phyloP scores from a whole-genome alignment of 1,140 invertebrate species.

The Cotesia typhae region DNA sequence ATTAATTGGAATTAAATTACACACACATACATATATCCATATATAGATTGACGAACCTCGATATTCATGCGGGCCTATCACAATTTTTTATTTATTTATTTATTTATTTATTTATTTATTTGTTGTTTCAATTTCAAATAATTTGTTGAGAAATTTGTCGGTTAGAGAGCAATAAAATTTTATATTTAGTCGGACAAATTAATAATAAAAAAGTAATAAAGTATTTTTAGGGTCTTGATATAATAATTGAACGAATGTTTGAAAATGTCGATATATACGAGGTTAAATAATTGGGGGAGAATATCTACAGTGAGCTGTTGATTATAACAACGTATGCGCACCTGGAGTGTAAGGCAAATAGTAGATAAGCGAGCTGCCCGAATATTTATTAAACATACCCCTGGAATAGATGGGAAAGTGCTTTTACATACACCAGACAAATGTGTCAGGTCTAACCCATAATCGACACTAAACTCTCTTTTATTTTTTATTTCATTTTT shows the following conservation, averaged over 20 bases:
- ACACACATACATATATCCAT: not conserved
- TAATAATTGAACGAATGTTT: conserved; percentile 1
- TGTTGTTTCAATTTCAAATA: too few species aligned
- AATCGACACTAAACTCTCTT: not conserved
- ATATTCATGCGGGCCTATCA: not conserved
- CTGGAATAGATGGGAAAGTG: not conserved
- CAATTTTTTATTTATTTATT: too few species aligned
- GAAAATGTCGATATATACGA: not conserved
- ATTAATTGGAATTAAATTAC: conserved; percentile 25
- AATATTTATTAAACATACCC: conserved; percentile 24
- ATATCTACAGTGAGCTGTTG: conserved; percentile 3
- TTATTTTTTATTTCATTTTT: not conserved
- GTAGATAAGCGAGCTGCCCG: not conserved
- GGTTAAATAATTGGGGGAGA: conserved; percentile 9
- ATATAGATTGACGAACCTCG: not conserved
- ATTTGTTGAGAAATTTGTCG: too few species aligned
- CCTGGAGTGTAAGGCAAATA: conserved; percentile 26
- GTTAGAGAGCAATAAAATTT: too few species aligned
- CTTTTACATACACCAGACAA: not conserved
- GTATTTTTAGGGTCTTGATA: too few species aligned
- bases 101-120: too few species aligned
- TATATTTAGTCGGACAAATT: too few species aligned
- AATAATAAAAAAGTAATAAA: too few species aligned
- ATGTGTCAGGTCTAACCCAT: not conserved
- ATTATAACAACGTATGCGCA: conserved; percentile 26